Evolutionary conservation across 2,888 invertebrate species (phyloP).

Genomic region (Ectropis crepuscularia): DNA sequence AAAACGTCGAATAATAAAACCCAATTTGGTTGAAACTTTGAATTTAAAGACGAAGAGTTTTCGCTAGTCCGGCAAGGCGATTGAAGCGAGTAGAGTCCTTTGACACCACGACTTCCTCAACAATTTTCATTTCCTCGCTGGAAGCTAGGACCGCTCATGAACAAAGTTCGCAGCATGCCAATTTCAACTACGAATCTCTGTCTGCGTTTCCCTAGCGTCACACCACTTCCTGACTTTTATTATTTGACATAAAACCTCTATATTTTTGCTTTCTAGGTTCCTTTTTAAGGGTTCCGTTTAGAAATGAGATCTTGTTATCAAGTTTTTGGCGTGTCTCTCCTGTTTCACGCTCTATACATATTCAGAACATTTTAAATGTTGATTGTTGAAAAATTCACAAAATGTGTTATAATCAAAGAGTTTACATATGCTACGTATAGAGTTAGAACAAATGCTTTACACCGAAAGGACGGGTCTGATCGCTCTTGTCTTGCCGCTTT

Average conservation of each 20-base stretch:
- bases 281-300: not conserved
- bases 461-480: too few species aligned
- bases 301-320: not conserved
- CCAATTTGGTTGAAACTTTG: too few species aligned
- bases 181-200: constrained; percentile 64
- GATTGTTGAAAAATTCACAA: too few species aligned
- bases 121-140: constrained; percentile 74
- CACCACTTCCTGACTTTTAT: constrained; percentile 47
- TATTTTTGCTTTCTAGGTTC: not conserved
- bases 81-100: constrained; percentile 57
- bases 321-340: too few species aligned
- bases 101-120: constrained; percentile 68
- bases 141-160: constrained; percentile 59
- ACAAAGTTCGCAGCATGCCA: constrained; percentile 62
- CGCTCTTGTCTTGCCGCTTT: too few species aligned
- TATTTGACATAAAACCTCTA: constrained; percentile 5
- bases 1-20: too few species aligned
- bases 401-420: too few species aligned
- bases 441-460: too few species aligned
- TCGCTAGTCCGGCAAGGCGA: constrained; percentile 57
- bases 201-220: constrained; percentile 54
- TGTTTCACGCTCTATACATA: too few species aligned
- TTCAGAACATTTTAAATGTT: too few species aligned
- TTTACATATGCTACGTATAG: too few species aligned
- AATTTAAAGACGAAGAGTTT: constrained; percentile 17